Base-by-base conservation (phyloP, 2,797 vertebrate genomes). In the Chloroceryle inda region DNA sequence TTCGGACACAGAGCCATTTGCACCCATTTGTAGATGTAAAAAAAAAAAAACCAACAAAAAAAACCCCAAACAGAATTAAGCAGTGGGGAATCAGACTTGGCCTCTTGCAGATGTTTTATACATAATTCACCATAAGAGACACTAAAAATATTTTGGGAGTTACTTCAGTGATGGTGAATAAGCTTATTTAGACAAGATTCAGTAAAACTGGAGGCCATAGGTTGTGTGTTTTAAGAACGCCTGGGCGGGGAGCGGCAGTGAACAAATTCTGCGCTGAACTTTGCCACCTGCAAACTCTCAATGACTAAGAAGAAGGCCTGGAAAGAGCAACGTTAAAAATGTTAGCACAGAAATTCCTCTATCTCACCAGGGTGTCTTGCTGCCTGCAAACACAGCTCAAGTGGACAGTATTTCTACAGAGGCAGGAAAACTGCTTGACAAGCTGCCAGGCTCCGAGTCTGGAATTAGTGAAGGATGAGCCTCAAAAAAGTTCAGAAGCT, bases 331-430 rank as follows among this genome's bases (percentile, higher is more conserved):
- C 8, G 10, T 67, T 96, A 24, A 67, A 67, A 93, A 79, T 50
- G 63, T 96, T 87, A 94, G 92, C 85, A 74, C 93, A 96, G 88
- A 96, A 96, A 96, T 96, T 96, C 92, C 92, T 96, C 96, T 88
- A 89, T 88, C 91, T 93, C 94, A 96, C 88, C 94, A 87, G 94
- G 95, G 89, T 88, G 80, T 82, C 85, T 33, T 77, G 80, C 85
- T 92, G 95, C 86, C 89, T 96, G 83, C 93, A 94, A 92, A 66
- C 93, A 89, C 85, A 79, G 93, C 93, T 96, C 85, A 31, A 96
- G 93, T 90, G 93, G 93, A 93, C 93, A 93, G 80, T 77, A 53
- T 89, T 95, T 84, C 89, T 91, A 95, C 88, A 94, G 85, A 93
- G 83, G 83, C 93, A 95, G 92, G 88, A 93, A 90, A 96, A 82